Evolutionary conservation across 2,113 vertebrate species (phyloP).

Genomic region (Spermophilus dauricus): DNA sequence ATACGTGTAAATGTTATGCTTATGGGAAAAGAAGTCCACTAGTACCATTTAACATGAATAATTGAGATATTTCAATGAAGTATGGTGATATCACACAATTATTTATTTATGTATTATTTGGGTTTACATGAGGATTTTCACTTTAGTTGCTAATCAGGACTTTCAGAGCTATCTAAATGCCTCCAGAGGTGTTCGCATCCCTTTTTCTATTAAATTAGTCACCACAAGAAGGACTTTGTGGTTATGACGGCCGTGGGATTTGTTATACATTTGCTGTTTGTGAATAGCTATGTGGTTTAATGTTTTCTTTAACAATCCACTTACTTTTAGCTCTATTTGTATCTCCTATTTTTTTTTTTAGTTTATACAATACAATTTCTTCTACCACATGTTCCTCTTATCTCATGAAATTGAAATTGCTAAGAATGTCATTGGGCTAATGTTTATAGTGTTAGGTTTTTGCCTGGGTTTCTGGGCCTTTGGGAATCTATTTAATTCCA

Average conservation of each 20-base stretch:
- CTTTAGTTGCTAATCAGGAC: conserved; percentile 13
- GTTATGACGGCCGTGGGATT: background rate
- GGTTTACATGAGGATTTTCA: conserved; percentile 63
- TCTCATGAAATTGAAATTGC: conserved; percentile 19
- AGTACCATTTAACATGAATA: conserved; percentile 30
- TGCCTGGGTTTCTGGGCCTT: background rate
- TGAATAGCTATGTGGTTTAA: conserved; percentile 5
- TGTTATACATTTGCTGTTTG: conserved; percentile 12
- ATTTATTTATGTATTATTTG: background rate
- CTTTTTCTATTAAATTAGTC: background rate
- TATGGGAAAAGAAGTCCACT: conserved; percentile 36
- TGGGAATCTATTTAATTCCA: conserved; percentile 24
- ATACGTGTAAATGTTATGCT: background rate
- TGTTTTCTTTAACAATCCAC: conserved; percentile 30
- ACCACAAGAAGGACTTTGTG: conserved; percentile 36
- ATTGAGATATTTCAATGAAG: background rate
- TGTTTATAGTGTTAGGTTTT: conserved; percentile 6
- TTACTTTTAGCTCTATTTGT: conserved; percentile 41
- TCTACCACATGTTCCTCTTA: conserved; percentile 39
- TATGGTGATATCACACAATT: background rate
- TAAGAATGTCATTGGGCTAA: conserved; percentile 14
- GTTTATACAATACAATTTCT: background rate
- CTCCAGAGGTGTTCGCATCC: background rate
- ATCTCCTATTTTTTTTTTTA: background rate
- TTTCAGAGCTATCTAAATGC: conserved; percentile 25